Evolutionary conservation across 2,888 invertebrate species (phyloP), one percentile per base, ranked within the genome.

Genomic region (Drosophila emarginata): DNA sequence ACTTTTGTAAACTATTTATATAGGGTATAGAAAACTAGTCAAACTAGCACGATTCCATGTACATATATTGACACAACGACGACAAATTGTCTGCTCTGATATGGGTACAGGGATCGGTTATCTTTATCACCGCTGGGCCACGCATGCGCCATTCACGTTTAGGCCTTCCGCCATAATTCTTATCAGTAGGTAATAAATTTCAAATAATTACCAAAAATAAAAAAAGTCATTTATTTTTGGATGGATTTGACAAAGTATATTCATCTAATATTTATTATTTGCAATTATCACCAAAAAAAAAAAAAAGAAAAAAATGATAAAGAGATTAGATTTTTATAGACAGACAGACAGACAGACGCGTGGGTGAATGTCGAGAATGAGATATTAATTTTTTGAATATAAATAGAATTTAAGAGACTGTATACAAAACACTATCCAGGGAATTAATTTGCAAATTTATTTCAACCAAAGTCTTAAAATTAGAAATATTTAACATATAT

Each of bases 91-190:
- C 45, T 45, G 18, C 45, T 12, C 45, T 45, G 21, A 1, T 28
- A 28, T 28, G 28, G 28, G 28, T 28, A 28, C 2, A 28, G 4
- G 32, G 32, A 9, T 32, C 4, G 21, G 18, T 45, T 45, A 45
- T 45, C 45, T 12, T 45, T 45, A 45, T 45, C 45, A 21, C 11
- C 4, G 45, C 45, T 45, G 21, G 21, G 45, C 45, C 21, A 45
- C 45, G 45, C 45, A 45, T 45, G 45, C 45, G 45, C 45, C 45
- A 11, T 11, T 45, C 45, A 45, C 45, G 45, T 45, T 45, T 5
- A 0, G 45, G 18, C n/a, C n/a, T 1, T 6, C 12, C 6, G 6
- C 5, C 39, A 39, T 1, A n/a, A 14, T 4, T 18, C 45, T 45
- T 45, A 45, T 45, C 45, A 21, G 21, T 45, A 4, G 21, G 18